A percentile compares a stretch with the other conserved stretches of the same genome.
These are phyloP conservation scores for Aplysia californica DNA, from an alignment of 1,140 invertebrate species.

Conservation along the genomic window DNA sequence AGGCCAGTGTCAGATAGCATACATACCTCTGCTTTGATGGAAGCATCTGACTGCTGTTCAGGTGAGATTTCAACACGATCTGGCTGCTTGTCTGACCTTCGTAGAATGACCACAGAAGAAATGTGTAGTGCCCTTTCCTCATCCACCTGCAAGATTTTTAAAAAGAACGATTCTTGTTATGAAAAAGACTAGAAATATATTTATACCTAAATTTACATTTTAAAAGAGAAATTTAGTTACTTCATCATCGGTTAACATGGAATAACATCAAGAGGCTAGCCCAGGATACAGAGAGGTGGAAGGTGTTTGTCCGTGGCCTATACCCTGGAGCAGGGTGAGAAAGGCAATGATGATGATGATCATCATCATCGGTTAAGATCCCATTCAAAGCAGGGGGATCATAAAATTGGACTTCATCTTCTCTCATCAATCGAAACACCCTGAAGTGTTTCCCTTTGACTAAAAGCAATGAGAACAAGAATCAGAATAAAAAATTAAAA, in stretches of 20 bases:
- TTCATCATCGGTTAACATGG: neutral
- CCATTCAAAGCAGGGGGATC: no score
- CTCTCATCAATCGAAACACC: no score
- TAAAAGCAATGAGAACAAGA: no score
- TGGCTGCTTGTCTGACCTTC: constrained; percentile 84
- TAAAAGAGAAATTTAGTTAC: neutral
- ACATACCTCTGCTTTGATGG: constrained; percentile 67
- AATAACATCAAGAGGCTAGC: neutral
- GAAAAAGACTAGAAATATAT: no score
- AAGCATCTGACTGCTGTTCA: constrained; percentile 76
- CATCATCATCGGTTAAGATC: no score
- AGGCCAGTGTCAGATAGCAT: neutral
- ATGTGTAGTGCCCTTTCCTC: constrained; percentile 75
- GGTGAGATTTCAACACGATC: constrained; percentile 89
- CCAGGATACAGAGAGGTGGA: neutral
- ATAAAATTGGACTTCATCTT: no score
- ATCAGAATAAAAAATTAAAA: no score
- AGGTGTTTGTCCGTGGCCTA: neutral
- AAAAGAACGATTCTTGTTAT: no score
- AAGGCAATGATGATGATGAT: no score
- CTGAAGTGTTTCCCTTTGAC: no score
- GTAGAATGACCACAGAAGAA: constrained; percentile 81
- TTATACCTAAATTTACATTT: no score
- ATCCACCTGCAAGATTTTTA: constrained; percentile 69
- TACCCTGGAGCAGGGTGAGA: neutral